Percentiles rank a stretch among this genome's conserved stretches.
phyloP scores from a whole-genome alignment of 2,113 vertebrate genomes.

The Erythrocercus mccallii region DNA sequence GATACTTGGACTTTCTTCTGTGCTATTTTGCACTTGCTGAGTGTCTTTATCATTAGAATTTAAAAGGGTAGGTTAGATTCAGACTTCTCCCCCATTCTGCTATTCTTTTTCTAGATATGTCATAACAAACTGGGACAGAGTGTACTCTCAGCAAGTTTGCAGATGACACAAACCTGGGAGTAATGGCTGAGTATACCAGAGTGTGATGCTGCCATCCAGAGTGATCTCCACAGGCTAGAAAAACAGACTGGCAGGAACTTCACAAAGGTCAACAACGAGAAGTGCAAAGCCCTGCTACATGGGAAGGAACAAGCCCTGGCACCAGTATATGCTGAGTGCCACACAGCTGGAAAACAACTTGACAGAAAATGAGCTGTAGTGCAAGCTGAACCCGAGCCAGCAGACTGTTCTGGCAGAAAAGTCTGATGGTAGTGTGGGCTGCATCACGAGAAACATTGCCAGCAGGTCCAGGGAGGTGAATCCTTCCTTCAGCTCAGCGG shows the following conservation, averaged over 20 bases:
- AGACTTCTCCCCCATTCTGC: not conserved
- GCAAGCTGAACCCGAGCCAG: not conserved
- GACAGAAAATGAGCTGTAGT: not conserved
- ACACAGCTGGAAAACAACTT: not conserved
- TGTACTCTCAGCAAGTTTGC: not conserved
- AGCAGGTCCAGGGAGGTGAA: not conserved
- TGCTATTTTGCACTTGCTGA: not conserved
- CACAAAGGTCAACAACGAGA: not conserved
- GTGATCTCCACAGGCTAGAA: not conserved
- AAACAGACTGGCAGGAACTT: not conserved
- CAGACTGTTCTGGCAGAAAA: not conserved
- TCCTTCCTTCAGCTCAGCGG: not conserved
- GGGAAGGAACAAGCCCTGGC: not conserved
- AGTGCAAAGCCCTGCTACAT: not conserved
- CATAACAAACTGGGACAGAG: not conserved
- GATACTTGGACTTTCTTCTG: not conserved
- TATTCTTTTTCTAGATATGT: not conserved
- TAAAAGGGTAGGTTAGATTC: not conserved
- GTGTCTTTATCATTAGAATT: not conserved
- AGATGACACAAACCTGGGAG: not conserved
- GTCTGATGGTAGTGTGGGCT: rapidly evolving
- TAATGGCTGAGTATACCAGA: not conserved
- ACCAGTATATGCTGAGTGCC: not conserved
- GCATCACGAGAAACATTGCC: not conserved
- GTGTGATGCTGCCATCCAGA: not conserved